Evolutionary conservation across 2,888 invertebrate species (phyloP).

Genomic region (Drosophila affinis): DNA sequence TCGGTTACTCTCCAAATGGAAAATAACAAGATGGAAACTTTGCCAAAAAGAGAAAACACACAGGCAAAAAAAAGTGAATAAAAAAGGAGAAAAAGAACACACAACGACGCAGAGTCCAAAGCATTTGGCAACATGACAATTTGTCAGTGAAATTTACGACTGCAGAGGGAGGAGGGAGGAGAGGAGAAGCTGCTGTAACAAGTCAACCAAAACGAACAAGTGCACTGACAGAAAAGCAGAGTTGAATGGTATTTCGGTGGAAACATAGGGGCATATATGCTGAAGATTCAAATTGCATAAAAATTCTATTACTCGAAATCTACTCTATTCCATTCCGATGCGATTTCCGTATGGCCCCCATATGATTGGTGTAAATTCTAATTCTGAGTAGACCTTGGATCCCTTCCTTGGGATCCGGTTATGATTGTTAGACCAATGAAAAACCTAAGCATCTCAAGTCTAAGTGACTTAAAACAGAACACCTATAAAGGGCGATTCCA

Average conservation of each 20-base stretch:
- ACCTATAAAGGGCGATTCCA: too few relatives aligned
- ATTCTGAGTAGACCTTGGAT: too few relatives aligned
- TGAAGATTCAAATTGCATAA: not conserved
- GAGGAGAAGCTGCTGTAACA: not conserved
- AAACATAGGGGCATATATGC: too few relatives aligned
- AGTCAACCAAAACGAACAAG: constrained; percentile 11
- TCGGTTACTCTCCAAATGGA: constrained; percentile 54
- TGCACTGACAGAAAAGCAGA: not conserved
- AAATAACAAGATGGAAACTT: constrained; percentile 73
- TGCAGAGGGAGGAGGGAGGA: constrained; percentile 17
- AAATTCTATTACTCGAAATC: not conserved
- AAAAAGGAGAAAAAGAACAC: constrained; percentile 21
- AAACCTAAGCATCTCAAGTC: too few relatives aligned
- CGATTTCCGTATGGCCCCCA: too few relatives aligned
- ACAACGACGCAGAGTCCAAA: constrained; percentile 37
- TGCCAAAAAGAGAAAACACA: constrained; percentile 44
- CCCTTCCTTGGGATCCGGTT: too few relatives aligned
- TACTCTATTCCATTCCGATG: too few relatives aligned
- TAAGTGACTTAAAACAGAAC: too few relatives aligned
- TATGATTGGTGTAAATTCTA: too few relatives aligned
- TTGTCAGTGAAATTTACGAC: constrained; percentile 24
- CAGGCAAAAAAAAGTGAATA: constrained; percentile 15
- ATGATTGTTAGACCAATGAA: too few relatives aligned
- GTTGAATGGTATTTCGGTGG: not conserved
- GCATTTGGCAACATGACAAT: constrained; percentile 19